phyloP scores from a whole-genome alignment of 2,113 vertebrate genomes.

The Lamprotornis superbus region DNA sequence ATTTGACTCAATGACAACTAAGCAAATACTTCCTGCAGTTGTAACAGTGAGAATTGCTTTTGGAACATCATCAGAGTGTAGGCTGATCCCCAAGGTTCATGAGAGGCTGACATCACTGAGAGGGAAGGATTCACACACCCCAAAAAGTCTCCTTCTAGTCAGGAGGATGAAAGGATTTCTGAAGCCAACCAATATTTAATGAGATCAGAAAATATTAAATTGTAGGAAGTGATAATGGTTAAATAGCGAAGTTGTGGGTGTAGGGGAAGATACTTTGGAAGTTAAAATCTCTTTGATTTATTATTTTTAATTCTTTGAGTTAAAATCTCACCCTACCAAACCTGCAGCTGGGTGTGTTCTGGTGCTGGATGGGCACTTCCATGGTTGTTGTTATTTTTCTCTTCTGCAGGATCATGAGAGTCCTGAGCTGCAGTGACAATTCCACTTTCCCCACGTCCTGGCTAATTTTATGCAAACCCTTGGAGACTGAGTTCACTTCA shows the following conservation, averaged over 20 bases:
- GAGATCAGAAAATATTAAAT: background rate
- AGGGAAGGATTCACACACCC: background rate
- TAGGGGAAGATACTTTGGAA: background rate
- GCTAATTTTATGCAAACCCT: background rate
- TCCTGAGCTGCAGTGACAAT: background rate
- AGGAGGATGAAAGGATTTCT: background rate
- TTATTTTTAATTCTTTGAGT: background rate
- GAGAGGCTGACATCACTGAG: background rate
- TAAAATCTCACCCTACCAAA: background rate
- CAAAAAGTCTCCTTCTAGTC: background rate
- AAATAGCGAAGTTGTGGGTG: background rate
- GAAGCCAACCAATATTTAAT: background rate
- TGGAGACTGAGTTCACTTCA: background rate
- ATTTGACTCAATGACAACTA: background rate
- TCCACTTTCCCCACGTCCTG: background rate
- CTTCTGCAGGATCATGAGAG: background rate
- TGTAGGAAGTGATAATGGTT: background rate
- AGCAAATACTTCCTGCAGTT: background rate
- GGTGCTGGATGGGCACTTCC: background rate
- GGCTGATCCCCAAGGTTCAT: background rate
- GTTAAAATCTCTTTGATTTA: no score
- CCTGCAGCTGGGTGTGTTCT: background rate
- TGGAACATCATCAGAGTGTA: accelerated
- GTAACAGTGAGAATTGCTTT: background rate
- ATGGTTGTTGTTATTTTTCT: background rate